Base-by-base conservation (phyloP, 2,888 invertebrate genomes). In the Pherbina coryleti region DNA sequence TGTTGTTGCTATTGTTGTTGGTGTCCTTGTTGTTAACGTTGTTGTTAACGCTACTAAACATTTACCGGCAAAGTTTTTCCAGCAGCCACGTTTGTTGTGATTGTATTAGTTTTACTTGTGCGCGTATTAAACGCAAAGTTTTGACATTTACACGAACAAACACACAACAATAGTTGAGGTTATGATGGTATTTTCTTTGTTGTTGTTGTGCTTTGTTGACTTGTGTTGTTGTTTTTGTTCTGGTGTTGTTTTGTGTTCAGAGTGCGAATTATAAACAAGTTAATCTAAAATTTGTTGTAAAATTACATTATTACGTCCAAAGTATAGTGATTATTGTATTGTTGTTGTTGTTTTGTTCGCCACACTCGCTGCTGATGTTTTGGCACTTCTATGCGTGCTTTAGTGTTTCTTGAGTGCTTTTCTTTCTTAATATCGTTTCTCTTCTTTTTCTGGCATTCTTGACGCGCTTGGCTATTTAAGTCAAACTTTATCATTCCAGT, bases 191-290 rank as follows among this genome's bases (percentile, higher is more conserved):
- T 69, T 69, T 51, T 51, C 17, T 55, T 55, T n/a, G 55, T 53
- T 62, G 55, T 53, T 62, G 62, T 64, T 64, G 34, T 14, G 44
- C 44, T 60, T 60, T 60, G 51, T 69, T 69, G 44, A 2, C 11
- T 25, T 5, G 25, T 25, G 22, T 69, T 49, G 17, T 19, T 69
- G 31, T 69, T 51, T 8, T 14, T 69, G 44, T 69, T 69, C 3
- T 67, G 17, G 2, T 19, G 19, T 31, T 17, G 14, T 28, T 2
- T 64, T 49, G 19, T 69, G 9, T 60, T 62, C 22, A 37, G 44
- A 37, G 73, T 34, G 44, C 57, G 25, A 57, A 72, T 72, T 73
- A 60, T 73, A 73, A 73, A 62, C 62, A 73, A 73, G 73, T 73
- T 73, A 49, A 73, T 25, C 19, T 25, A 25, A 44, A 49, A 31